Base-by-base conservation (phyloP, 2,113 vertebrate species). In the Notechis scutatus region DNA sequence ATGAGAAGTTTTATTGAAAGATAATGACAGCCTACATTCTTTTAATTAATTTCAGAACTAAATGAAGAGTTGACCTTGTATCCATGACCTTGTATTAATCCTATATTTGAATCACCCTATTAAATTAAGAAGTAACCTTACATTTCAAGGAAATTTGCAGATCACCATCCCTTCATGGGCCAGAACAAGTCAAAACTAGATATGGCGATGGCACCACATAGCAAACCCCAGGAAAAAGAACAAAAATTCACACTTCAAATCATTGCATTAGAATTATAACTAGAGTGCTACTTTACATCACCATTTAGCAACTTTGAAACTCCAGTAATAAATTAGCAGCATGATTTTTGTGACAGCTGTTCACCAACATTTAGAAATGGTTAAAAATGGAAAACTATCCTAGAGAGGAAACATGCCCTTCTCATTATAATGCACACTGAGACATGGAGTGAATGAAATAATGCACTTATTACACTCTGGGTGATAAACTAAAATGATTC, bases 361-460 rank as follows among this genome's bases (percentile, higher is more conserved):
- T 92, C 96, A 96, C 97, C 96, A 96, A 93, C 93, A 96, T 96
- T 95, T 88, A 89, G 95, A 97, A 97, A 96, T 89, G 61, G 92
- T 92, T 96, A 96, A 97, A 97, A 95, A 95, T 94, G 86, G 96
- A 96, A 97, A 97, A 97, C 97, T 96, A 96, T 94, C 94, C 74
- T 93, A 91, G 90, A 92, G 94, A 90, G 94, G 93, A 96, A 97
- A 93, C 86, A 94, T 92, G 52, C 52, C 39, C 92, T 95, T 96
- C 91, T 95, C 91, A 96, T 96, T 87, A 69, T 95, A 95, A 93
- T 54, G 93, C 91, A 94, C 95, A 55, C 91, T 92, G 96, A 95
- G 94, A 91, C 92, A 92, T 42, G 18, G 91, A 47, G 74, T 95
- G 96, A 97, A 95, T 95, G 91, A 93, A 96, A 93, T 92, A 95